Conservation (phyloP, 2,797 vertebrate species). For the Aplochiton taeniatus region DNA sequence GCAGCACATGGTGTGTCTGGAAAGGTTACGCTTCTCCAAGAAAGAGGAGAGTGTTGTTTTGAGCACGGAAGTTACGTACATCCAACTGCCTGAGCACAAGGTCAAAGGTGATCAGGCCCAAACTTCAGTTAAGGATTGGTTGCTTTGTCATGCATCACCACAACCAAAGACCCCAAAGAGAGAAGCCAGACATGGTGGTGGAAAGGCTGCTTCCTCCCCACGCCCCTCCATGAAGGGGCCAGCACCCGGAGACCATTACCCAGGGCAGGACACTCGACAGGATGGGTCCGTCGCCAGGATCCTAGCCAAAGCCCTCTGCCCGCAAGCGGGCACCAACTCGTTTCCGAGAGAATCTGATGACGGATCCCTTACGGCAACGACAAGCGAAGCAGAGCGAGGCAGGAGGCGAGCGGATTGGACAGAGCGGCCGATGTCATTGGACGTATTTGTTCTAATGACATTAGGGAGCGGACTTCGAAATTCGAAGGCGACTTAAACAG, state of each 20-base stretch:
- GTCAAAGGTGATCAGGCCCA: no score
- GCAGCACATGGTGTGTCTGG: no score
- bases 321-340: slow-evolving; percentile 14
- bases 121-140: no score
- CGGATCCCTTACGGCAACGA: slow-evolving; percentile 31
- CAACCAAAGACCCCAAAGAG: no score
- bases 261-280: not conserved
- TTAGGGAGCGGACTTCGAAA: slow-evolving; percentile 43
- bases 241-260: not conserved
- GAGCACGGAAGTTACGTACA: no score
- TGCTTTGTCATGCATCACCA: no score
- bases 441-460: slow-evolving; percentile 57
- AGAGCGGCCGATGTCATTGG: slow-evolving; percentile 51
- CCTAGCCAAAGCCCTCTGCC: slow-evolving; percentile 19
- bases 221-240: no score
- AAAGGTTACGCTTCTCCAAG: no score
- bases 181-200: no score
- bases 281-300: slow-evolving; percentile 10
- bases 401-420: slow-evolving; percentile 45
- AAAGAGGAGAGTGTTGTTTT: no score
- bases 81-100: no score
- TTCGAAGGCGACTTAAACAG: slow-evolving; percentile 28
- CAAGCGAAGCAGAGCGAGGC: slow-evolving; percentile 37
- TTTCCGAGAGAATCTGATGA: slow-evolving; percentile 25
- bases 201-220: no score